These are phyloP conservation scores for Labeo catla DNA, from an alignment of 2,113 vertebrate species.

Conservation along the genomic window DNA sequence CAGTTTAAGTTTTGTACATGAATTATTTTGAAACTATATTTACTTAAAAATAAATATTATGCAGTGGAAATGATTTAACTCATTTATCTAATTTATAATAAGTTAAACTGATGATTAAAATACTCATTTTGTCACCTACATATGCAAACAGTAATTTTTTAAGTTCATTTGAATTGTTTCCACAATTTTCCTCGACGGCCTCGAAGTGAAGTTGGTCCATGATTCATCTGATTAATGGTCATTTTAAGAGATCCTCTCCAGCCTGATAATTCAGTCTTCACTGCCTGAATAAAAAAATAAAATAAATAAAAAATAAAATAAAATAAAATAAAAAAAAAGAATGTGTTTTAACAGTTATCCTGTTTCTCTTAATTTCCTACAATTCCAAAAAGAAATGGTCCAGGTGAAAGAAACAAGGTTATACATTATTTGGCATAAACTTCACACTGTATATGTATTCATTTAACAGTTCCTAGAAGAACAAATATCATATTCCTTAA, in stretches of 20 bases:
- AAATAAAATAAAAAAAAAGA: background rate
- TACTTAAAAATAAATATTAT: background rate
- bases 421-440: constrained; percentile 14
- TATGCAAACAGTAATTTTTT: background rate
- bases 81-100: background rate
- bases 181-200: constrained; percentile 46
- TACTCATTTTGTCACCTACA: background rate
- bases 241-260: constrained; percentile 35
- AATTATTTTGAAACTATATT: background rate
- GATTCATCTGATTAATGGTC: background rate
- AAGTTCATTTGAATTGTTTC: constrained; percentile 57
- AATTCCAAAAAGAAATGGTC: too few species aligned
- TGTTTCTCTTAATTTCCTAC: too few species aligned
- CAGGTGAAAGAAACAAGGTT: background rate
- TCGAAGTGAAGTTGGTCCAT: constrained; percentile 39
- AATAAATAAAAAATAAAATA: too few species aligned
- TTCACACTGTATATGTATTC: constrained; percentile 61
- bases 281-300: constrained; percentile 41
- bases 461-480: background rate
- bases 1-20: background rate
- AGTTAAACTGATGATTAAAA: background rate
- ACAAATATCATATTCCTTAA: background rate
- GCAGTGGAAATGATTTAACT: background rate
- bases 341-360: too few species aligned
- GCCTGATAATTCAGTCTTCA: constrained; percentile 56